Evolutionary conservation across 2,797 vertebrate genomes (phyloP).

Genomic region (Manis pentadactyla): DNA sequence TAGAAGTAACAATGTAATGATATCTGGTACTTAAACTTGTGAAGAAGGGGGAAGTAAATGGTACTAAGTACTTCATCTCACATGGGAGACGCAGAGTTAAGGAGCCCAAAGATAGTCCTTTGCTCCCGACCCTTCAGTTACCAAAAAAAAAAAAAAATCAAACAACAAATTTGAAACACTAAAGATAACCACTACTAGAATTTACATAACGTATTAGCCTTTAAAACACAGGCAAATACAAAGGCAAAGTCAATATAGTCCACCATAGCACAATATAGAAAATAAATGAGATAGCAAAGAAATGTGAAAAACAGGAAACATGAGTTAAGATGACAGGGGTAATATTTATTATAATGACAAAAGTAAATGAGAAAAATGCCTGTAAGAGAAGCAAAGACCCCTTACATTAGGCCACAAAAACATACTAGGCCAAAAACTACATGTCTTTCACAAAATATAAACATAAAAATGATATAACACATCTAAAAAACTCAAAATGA

Average conservation of each 20-base stretch:
- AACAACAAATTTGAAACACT: neutral
- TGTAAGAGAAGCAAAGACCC: neutral
- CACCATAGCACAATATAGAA: neutral
- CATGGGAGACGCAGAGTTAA: no score
- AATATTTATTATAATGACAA: neutral
- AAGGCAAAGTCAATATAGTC: neutral
- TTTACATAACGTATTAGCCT: neutral
- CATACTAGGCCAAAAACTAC: neutral
- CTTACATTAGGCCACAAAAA: neutral
- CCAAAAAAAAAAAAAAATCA: neutral
- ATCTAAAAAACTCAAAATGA: neutral
- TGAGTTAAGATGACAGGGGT: neutral
- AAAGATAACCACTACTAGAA: neutral
- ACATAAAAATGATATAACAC: neutral
- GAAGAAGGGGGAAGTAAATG: neutral
- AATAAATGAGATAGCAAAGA: neutral
- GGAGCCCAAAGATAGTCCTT: neutral
- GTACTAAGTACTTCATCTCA: neutral
- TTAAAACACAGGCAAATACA: neutral
- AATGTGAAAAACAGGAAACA: neutral
- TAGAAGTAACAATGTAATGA: conserved; percentile 46
- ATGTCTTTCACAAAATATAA: conserved; percentile 25
- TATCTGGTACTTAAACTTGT: conserved; percentile 7
- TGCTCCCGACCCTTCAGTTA: neutral
- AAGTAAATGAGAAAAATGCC: neutral